These are phyloP conservation scores for Siniperca obscura DNA, from an alignment of 2,797 vertebrate genomes.

Conservation along the genomic window DNA sequence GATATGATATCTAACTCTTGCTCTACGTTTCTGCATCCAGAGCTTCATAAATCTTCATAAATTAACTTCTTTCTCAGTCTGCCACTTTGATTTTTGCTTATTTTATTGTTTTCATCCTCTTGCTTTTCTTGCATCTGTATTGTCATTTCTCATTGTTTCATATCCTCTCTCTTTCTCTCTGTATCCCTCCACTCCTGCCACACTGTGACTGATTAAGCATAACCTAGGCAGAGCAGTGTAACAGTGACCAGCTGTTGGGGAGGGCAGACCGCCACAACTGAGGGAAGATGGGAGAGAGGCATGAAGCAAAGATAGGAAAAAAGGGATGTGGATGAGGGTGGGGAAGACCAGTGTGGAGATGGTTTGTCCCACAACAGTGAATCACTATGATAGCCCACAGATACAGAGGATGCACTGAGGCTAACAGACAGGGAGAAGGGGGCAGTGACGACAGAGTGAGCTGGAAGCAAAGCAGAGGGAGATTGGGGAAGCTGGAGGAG, in stretches of 20 bases:
- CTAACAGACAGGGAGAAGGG: constrained; percentile 40
- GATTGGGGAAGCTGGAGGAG: constrained; percentile 39
- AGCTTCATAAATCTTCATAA: constrained; percentile 44
- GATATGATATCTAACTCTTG: constrained; percentile 53
- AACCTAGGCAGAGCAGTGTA: constrained; percentile 61
- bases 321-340: constrained; percentile 25
- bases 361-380: constrained; percentile 54
- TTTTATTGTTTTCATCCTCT: constrained; percentile 18
- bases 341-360: constrained; percentile 38
- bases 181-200: constrained; percentile 45
- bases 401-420: constrained; percentile 43
- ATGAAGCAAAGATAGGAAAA: constrained; percentile 19
- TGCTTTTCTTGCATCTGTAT: constrained; percentile 19
- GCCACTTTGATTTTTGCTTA: constrained; percentile 38
- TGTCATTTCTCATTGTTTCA: constrained; percentile 42
- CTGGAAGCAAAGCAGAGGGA: constrained; percentile 30
- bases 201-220: constrained; percentile 70
- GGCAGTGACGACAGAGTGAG: constrained; percentile 43
- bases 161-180: constrained; percentile 28
- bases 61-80: constrained; percentile 47
- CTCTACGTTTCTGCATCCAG: constrained; percentile 34
- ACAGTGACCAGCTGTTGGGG: constrained; percentile 71
- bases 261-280: constrained; percentile 54
- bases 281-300: constrained; percentile 44
- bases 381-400: constrained; percentile 50